Base-by-base conservation (phyloP, 1,140 invertebrate genomes). In the Cydia pomonella region DNA sequence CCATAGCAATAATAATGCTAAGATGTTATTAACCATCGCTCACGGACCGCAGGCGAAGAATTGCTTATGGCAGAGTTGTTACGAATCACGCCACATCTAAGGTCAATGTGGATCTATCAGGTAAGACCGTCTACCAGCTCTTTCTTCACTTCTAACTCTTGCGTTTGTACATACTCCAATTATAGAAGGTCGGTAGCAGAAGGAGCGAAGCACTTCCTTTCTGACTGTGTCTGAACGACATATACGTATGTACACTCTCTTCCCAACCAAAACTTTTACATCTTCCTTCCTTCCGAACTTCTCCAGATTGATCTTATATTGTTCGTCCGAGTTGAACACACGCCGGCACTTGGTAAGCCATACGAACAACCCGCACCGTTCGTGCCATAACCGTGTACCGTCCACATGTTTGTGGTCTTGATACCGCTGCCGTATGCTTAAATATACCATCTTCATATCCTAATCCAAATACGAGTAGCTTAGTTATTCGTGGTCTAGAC, bases 11-110 rank as follows among this genome's bases (percentile, higher is more conserved):
- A 53, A 18, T 7, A 18, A 4, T 21, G 4, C 16, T 3, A 53
- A 18, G 50, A 53, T 53, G 50, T 53, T 53, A 53, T 53, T n/a
- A 53, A 53, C n/a, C 50, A 9, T 53, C 16, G 50, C 50, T 53
- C 7, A 53, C 16, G n/a, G 7, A n/a, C n/a, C 50, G n/a, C 50
- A 53, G n/a, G 50, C 50, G 50, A 18, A n/a, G 2, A 5, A n/a
- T 50, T 18, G 16, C 5, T 6, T 50, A 5, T 4, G 47, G 7
- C 16, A 53, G 18, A 18, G 16, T 53, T 18, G n/a, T 53, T 53
- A 50, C 38, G 9, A 44, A 44, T 44, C 41, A 16, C 13, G 16
- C 41, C 6, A 41, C 38, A 41, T 7, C 38, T 9, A 33, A 33
- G 29, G 29, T 33, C 29, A 33, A 33, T 33, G 29, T 33, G 2